These are phyloP conservation scores for Scortum barcoo DNA, from an alignment of 2,113 vertebrate genomes.

Conservation along the genomic window DNA sequence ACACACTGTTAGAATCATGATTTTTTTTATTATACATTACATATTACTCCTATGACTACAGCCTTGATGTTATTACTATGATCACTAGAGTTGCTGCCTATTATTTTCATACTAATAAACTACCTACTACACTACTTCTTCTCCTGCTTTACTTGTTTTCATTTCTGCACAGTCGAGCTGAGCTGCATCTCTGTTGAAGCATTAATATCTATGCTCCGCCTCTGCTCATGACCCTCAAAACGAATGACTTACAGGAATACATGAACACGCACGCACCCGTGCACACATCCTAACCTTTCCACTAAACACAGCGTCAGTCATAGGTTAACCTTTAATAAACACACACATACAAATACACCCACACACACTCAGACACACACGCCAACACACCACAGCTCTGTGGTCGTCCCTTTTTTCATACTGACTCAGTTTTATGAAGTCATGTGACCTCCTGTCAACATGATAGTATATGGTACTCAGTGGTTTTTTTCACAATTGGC, in stretches of 20 bases:
- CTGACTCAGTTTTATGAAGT: conserved; percentile 31
- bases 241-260: conserved; percentile 28
- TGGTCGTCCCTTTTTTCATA: conserved; percentile 23
- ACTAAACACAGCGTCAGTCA: conserved; percentile 28
- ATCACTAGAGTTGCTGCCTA: neutral
- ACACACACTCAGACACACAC: conserved; percentile 3
- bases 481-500: neutral
- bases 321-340: neutral
- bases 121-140: neutral
- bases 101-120: neutral
- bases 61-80: neutral
- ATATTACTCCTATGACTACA: neutral
- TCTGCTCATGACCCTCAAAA: neutral
- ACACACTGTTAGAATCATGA: no score
- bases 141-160: neutral
- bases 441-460: conserved; percentile 20
- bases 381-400: conserved; percentile 29
- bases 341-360: neutral
- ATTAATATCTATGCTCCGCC: neutral
- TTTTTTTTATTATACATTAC: neutral
- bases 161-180: neutral
- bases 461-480: neutral
- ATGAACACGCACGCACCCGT: conserved; percentile 9
- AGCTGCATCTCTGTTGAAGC: neutral
- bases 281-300: conserved; percentile 28